phyloP scores from a whole-genome alignment of 92 coral and sea anemone species.

The Umimayanthus kanabou region DNA sequence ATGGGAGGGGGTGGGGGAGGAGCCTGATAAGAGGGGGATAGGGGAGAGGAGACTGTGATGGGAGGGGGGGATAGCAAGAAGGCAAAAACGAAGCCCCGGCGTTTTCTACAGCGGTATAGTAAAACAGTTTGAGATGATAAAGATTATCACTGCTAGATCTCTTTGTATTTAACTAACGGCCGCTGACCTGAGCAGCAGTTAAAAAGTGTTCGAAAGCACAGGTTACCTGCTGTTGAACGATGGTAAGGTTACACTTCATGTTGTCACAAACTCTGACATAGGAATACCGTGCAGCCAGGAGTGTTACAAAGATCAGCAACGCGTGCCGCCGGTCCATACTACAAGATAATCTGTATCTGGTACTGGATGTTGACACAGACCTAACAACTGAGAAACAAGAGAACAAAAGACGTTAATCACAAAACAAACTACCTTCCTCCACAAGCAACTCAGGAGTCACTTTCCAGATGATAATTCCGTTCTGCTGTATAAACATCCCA shows the following conservation, averaged over 20 bases:
- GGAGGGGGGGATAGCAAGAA: no score
- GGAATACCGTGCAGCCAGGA: not conserved
- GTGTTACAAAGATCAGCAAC: not conserved
- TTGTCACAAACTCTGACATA: slow-evolving; percentile 10
- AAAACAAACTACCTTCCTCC: not conserved
- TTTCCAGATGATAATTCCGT: no score
- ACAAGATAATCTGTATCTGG: not conserved
- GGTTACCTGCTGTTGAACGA: not conserved
- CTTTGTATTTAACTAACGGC: not conserved
- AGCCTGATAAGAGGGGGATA: no score
- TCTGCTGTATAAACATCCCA: no score
- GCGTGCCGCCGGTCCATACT: slow-evolving; percentile 1
- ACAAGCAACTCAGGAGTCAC: no score
- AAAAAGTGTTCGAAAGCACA: not conserved
- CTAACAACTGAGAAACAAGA: not conserved
- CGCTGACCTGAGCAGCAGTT: not conserved
- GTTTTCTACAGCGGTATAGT: no score
- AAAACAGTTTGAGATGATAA: no score
- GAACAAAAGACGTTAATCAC: not conserved
- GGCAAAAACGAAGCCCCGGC: no score
- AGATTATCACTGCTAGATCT: no score
- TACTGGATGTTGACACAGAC: not conserved
- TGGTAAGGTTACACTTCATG: slow-evolving; percentile 1
- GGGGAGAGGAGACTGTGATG: no score
- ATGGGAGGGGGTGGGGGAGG: no score